A percentile compares a stretch with the other conserved stretches of the same genome.
phyloP scores from a whole-genome alignment of 2,797 vertebrate species.

The Aselliscus stoliczkanus region DNA sequence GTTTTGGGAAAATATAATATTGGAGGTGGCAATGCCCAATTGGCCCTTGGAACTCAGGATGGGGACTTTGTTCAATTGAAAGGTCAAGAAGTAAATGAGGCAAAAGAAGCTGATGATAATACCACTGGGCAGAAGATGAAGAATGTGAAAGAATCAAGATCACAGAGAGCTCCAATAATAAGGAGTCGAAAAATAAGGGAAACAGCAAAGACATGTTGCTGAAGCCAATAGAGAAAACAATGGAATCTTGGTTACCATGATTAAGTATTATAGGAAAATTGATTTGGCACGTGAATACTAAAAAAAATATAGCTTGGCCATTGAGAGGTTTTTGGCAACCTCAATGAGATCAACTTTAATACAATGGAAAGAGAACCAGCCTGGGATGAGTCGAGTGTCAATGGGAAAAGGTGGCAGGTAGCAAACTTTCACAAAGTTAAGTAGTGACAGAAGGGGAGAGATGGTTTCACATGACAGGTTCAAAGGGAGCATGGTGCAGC shows the following conservation, averaged over 20 bases:
- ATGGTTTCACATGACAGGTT: neutral
- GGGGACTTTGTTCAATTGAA: neutral
- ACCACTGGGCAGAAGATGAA: neutral
- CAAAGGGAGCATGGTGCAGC: neutral
- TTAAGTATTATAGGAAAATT: neutral
- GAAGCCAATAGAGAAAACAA: neutral
- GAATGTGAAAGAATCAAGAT: neutral
- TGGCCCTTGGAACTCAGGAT: neutral
- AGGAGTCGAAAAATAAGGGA: neutral
- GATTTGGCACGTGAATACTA: neutral
- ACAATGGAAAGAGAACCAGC: neutral
- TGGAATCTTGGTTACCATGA: neutral
- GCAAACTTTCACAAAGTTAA: neutral
- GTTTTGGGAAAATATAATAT: neutral
- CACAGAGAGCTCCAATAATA: neutral
- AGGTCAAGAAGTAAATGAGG: neutral
- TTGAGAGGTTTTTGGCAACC: neutral
- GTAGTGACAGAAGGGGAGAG: neutral
- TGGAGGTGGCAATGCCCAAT: neutral
- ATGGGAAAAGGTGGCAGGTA: neutral
- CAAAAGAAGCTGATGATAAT: neutral
- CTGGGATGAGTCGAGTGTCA: neutral
- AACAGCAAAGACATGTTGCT: neutral
- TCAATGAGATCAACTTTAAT: neutral
- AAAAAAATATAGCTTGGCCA: neutral